Evolutionary conservation across 2,888 invertebrate genomes (phyloP).

Genomic region (Erynnis tages): DNA sequence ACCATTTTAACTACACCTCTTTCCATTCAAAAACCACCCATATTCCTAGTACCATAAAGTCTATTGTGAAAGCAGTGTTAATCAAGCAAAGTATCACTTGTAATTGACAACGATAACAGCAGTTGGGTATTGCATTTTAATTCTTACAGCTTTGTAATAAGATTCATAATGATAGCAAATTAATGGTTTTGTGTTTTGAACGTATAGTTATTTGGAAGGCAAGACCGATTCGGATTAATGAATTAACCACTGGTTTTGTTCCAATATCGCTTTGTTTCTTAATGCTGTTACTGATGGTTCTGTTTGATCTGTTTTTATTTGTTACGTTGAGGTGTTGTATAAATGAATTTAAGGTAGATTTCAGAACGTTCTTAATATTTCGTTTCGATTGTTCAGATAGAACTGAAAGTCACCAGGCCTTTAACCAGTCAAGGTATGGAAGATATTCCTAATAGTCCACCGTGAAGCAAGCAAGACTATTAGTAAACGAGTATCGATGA

Average conservation of each 20-base stretch:
- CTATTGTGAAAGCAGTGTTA: slow-evolving; percentile 1
- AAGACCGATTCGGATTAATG: slow-evolving; percentile 51
- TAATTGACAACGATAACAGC: slow-evolving; percentile 18
- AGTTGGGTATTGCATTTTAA: not conserved
- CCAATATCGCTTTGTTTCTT: slow-evolving; percentile 20
- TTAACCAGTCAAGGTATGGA: too few relatives aligned
- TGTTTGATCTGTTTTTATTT: not conserved
- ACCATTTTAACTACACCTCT: slow-evolving; percentile 32
- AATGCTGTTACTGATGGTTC: slow-evolving; percentile 1
- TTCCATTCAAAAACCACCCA: not conserved
- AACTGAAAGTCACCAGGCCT: too few relatives aligned
- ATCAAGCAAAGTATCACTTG: slow-evolving; percentile 23
- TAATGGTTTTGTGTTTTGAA: slow-evolving; percentile 26
- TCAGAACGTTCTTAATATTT: too few relatives aligned
- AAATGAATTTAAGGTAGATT: not conserved
- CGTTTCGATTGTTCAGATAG: too few relatives aligned
- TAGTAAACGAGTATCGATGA: too few relatives aligned
- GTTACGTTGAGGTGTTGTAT: not conserved
- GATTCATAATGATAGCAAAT: slow-evolving; percentile 27
- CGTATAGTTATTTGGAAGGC: slow-evolving; percentile 44
- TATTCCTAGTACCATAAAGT: not conserved
- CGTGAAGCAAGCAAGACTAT: too few relatives aligned
- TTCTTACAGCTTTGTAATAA: slow-evolving; percentile 27
- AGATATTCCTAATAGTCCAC: too few relatives aligned
- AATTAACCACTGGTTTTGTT: slow-evolving; percentile 49